Conservation (phyloP, 2,797 vertebrate species). For the Cuculus canorus region DNA sequence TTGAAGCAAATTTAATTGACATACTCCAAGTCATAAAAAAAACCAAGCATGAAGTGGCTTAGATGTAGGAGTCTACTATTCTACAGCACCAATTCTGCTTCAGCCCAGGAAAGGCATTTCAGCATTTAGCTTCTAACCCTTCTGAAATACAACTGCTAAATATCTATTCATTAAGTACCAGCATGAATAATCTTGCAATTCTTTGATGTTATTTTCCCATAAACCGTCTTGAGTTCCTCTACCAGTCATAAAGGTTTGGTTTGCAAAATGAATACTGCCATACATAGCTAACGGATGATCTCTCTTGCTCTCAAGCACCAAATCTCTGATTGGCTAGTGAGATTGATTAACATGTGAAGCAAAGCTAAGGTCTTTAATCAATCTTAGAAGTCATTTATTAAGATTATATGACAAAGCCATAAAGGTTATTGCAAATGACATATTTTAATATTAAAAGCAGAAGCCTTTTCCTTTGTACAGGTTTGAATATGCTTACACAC, state of each 20-base stretch:
- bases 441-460: conserved; percentile 64
- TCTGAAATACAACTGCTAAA: conserved; percentile 40
- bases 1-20: conserved; percentile 45
- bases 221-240: conserved; percentile 21
- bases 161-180: conserved; percentile 23
- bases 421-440: conserved; percentile 67
- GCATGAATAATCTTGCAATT: conserved; percentile 11
- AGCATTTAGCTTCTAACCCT: not conserved
- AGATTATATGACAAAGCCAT: conserved; percentile 60
- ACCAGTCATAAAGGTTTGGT: conserved; percentile 33
- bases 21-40: not conserved
- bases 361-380: conserved; percentile 67
- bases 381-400: conserved; percentile 67
- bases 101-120: not conserved
- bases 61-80: not conserved
- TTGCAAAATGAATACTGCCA: conserved; percentile 39
- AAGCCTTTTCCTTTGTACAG: conserved; percentile 26
- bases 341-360: conserved; percentile 69
- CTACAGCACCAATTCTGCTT: not conserved
- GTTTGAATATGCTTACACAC: conserved; percentile 26
- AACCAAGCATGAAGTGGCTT: not conserved
- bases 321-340: conserved; percentile 64
- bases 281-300: conserved; percentile 36
- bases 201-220: conserved; percentile 45
- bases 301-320: conserved; percentile 40